phyloP scores from a whole-genome alignment of 2,797 vertebrate species.

The Gymnocypris eckloni region DNA sequence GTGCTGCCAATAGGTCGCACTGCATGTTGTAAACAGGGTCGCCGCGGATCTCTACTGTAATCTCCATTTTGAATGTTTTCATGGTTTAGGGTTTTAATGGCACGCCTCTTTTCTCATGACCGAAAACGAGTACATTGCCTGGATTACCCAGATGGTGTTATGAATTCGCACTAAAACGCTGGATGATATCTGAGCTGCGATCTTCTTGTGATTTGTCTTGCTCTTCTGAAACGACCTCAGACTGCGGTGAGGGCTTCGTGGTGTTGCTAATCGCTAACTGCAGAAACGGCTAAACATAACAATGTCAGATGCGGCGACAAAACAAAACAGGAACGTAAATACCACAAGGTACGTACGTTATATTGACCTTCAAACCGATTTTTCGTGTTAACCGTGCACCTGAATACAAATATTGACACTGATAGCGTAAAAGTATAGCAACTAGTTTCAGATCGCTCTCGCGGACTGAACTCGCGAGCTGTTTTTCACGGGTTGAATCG shows the following conservation, averaged over 20 bases:
- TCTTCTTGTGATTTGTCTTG: background rate
- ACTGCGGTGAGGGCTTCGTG: conserved; percentile 41
- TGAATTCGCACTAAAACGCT: background rate
- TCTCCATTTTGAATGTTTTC: conserved; percentile 89
- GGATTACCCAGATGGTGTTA: conserved; percentile 7
- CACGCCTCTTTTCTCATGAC: conserved; percentile 74
- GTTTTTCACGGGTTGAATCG: background rate
- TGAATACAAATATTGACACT: background rate
- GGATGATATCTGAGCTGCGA: background rate
- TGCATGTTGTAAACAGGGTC: conserved; percentile 66
- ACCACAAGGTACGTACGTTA: conserved; percentile 73
- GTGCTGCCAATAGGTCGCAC: conserved; percentile 65
- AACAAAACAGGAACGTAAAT: conserved; percentile 64
- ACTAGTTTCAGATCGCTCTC: background rate
- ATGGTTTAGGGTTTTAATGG: conserved; percentile 72
- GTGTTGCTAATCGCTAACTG: conserved; percentile 55
- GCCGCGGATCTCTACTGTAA: conserved; percentile 61
- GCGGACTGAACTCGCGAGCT: background rate
- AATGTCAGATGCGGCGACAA: conserved; percentile 78
- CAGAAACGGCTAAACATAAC: conserved; percentile 71
- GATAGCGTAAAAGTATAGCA: background rate
- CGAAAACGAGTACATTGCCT: conserved; percentile 11
- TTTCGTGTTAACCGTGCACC: no score
- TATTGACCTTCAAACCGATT: background rate
- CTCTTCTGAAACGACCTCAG: conserved; percentile 42